Percentiles rank a stretch among this genome's conserved stretches.
Conservation (phyloP, 2,888 invertebrate genomes). For the Aporophyla nigra region DNA sequence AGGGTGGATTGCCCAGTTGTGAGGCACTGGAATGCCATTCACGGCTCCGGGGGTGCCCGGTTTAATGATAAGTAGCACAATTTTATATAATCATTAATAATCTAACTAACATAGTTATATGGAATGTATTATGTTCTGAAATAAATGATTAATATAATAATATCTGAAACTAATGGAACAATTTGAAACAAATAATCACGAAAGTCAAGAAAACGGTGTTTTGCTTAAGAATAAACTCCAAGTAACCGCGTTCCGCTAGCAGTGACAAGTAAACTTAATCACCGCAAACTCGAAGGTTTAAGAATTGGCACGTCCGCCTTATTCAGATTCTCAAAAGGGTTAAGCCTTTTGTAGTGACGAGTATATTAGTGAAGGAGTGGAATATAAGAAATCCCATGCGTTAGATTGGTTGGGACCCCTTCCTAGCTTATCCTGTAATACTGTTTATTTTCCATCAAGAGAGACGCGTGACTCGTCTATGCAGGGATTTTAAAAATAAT, state of each 20-base stretch:
- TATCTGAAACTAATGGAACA: no score
- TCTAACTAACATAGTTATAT: no score
- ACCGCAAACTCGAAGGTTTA: constrained; percentile 60
- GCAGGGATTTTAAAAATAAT: constrained; percentile 66
- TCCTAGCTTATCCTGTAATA: constrained; percentile 78
- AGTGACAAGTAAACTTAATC: constrained; percentile 53
- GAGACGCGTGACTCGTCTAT: constrained; percentile 46
- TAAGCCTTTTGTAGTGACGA: constrained; percentile 77
- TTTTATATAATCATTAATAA: no score
- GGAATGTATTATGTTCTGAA: no score
- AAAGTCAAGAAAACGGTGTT: background rate
- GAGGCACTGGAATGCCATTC: no score
- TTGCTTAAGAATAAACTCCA: background rate
- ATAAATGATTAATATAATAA: no score
- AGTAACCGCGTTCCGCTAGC: constrained; percentile 30
- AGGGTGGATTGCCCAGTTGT: no score
- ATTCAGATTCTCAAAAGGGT: constrained; percentile 79
- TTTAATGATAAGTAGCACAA: no score
- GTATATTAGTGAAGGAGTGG: constrained; percentile 67
- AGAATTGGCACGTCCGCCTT: constrained; percentile 78
- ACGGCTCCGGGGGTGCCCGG: no score
- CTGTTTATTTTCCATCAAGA: constrained; percentile 81
- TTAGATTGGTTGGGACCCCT: constrained; percentile 76
- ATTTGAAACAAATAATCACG: background rate
- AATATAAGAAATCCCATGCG: constrained; percentile 73